Conservation (phyloP, 1,140 invertebrate species). For the Pogonomyrmex californicus region DNA sequence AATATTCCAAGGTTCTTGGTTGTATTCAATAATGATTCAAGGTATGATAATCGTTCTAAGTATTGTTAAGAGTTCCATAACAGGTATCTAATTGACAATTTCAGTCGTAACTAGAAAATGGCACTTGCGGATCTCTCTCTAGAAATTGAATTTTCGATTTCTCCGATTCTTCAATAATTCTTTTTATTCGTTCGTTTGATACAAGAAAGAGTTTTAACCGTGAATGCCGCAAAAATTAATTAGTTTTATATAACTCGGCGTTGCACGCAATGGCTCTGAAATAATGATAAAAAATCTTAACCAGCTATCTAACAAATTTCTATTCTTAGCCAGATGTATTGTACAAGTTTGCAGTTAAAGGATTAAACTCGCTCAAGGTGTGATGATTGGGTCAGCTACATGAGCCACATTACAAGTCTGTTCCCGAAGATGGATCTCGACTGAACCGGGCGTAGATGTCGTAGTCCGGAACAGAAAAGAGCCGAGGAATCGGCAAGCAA, state of each 20-base stretch:
- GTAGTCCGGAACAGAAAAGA: conserved; percentile 62
- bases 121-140: background rate
- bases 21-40: conserved; percentile 2
- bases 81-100: background rate
- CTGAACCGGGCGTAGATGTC: conserved; percentile 41
- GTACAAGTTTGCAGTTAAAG: background rate
- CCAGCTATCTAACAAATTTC: background rate
- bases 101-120: background rate
- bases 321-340: background rate
- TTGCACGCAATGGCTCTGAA: background rate
- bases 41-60: background rate
- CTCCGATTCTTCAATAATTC: background rate
- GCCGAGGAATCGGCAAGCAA: conserved; percentile 49
- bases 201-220: background rate
- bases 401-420: conserved; percentile 26
- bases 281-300: background rate
- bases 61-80: conserved; percentile 7
- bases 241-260: background rate
- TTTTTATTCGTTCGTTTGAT: background rate
- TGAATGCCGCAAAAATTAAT: background rate
- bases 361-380: conserved; percentile 13
- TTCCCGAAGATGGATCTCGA: conserved; percentile 44
- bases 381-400: conserved; percentile 44
- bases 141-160: background rate
- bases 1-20: conserved; percentile 19